phyloP scores from a whole-genome alignment of 2,888 invertebrate species.

The Lithophane ornitopus region DNA sequence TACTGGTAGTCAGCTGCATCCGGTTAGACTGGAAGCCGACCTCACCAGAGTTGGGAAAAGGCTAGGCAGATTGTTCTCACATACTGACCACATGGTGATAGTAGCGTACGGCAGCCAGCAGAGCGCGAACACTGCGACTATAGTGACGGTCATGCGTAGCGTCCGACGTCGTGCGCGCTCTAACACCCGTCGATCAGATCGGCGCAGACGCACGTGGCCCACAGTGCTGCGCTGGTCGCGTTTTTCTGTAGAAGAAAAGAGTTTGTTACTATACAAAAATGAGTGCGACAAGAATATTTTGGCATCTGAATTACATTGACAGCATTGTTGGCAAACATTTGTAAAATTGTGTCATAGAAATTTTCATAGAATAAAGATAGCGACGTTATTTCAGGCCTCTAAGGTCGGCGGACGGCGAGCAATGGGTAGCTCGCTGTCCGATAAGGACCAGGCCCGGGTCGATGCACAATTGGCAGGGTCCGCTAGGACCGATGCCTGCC shows the following conservation, averaged over 20 bases:
- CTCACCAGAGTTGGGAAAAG: too few relatives aligned
- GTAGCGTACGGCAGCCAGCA: constrained; percentile 95
- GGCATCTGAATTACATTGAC: background rate
- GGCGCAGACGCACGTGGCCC: constrained; percentile 90
- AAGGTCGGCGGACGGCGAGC: too few relatives aligned
- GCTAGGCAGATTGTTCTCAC: background rate
- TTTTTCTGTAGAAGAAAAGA: constrained; percentile 70
- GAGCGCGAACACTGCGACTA: constrained; percentile 93
- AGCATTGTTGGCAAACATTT: background rate
- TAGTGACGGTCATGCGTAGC: constrained; percentile 94
- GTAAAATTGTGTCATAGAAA: too few relatives aligned
- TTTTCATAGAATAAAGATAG: too few relatives aligned
- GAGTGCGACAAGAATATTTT: background rate
- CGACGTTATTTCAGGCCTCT: too few relatives aligned
- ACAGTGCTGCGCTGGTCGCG: constrained; percentile 69
- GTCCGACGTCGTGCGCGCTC: constrained; percentile 93
- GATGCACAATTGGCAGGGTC: too few relatives aligned
- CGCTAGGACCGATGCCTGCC: too few relatives aligned
- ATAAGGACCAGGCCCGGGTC: too few relatives aligned
- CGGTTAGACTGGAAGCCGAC: too few relatives aligned
- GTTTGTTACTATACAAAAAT: background rate
- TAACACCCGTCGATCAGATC: constrained; percentile 92
- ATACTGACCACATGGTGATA: constrained; percentile 93
- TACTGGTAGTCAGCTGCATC: too few relatives aligned
- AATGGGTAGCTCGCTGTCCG: too few relatives aligned